These are phyloP conservation scores for Diprion similis DNA, from an alignment of 1,140 invertebrate species.

Conservation along the genomic window DNA sequence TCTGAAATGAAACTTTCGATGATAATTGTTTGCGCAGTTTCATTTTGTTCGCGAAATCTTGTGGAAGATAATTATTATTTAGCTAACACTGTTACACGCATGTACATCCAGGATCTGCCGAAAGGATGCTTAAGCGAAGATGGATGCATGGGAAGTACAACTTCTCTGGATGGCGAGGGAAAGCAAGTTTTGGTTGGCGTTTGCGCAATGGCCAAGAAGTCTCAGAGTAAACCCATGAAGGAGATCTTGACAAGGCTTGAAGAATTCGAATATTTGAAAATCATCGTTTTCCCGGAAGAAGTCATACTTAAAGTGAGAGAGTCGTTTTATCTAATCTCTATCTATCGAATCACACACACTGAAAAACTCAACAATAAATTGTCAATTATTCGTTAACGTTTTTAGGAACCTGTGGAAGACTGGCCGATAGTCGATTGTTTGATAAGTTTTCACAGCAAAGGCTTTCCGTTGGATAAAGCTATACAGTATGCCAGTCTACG, in stretches of 20 bases:
- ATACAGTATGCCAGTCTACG: slow-evolving; percentile 93
- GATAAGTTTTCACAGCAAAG: slow-evolving; percentile 98
- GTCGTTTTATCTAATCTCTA: neutral
- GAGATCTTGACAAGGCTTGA: slow-evolving; percentile 94
- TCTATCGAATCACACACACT: neutral
- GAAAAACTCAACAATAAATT: slow-evolving; percentile 11
- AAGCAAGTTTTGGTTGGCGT: slow-evolving; percentile 94
- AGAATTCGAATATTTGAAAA: slow-evolving; percentile 96
- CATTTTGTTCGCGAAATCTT: neutral
- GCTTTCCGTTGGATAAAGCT: slow-evolving; percentile 98
- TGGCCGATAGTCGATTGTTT: slow-evolving; percentile 98
- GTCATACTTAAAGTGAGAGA: slow-evolving; percentile 85
- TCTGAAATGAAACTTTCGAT: neutral
- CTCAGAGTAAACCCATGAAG: slow-evolving; percentile 98
- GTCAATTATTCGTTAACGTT: slow-evolving; percentile 36
- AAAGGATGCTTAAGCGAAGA: slow-evolving; percentile 69
- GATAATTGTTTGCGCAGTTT: neutral
- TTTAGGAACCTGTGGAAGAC: slow-evolving; percentile 92
- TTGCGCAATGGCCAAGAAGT: slow-evolving; percentile 99
- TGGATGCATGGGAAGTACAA: slow-evolving; percentile 49
- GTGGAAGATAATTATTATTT: neutral
- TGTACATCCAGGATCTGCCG: slow-evolving; percentile 66
- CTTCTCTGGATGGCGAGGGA: slow-evolving; percentile 65
- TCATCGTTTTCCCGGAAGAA: slow-evolving; percentile 92
- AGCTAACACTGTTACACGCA: neutral